Percentiles rank a stretch among this genome's conserved stretches.
These are phyloP conservation scores for Chionodraco myersi DNA, from an alignment of 2,113 vertebrate species.

Conservation along the genomic window DNA sequence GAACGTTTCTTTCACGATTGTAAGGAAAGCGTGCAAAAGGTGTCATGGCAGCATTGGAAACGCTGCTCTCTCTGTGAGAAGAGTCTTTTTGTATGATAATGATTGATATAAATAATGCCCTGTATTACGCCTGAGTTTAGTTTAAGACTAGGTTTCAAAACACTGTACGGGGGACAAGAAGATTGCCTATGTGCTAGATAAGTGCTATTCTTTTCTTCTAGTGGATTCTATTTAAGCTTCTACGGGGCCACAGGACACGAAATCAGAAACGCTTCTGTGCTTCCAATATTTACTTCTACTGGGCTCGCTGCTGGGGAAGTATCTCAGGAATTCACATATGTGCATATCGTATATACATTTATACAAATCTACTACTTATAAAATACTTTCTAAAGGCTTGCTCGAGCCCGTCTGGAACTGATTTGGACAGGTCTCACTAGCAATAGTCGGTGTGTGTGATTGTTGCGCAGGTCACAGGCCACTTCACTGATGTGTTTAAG, in stretches of 20 bases:
- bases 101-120: slow-evolving; percentile 78
- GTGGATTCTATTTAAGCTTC: slow-evolving; percentile 62
- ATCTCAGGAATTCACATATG: slow-evolving; percentile 69
- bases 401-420: slow-evolving; percentile 74
- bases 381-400: slow-evolving; percentile 79
- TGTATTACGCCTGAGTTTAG: slow-evolving; percentile 73
- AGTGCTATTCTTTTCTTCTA: slow-evolving; percentile 76
- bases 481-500: slow-evolving; percentile 84
- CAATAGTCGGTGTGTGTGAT: slow-evolving; percentile 82
- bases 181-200: slow-evolving; percentile 84
- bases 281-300: slow-evolving; percentile 50
- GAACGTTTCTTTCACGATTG: slow-evolving; percentile 66
- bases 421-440: slow-evolving; percentile 79
- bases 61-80: slow-evolving; percentile 39
- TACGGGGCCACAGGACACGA: slow-evolving; percentile 55
- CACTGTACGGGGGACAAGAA: slow-evolving; percentile 61
- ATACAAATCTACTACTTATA: slow-evolving; percentile 77
- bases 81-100: slow-evolving; percentile 30
- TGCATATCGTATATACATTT: slow-evolving; percentile 80
- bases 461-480: slow-evolving; percentile 85
- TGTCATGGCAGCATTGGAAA: slow-evolving; percentile 37
- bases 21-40: slow-evolving; percentile 78
- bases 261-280: slow-evolving; percentile 44
- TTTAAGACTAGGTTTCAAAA: slow-evolving; percentile 57
- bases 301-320: slow-evolving; percentile 48